Conservation (phyloP, 2,888 invertebrate genomes). For the Eupelmus urozonus region DNA sequence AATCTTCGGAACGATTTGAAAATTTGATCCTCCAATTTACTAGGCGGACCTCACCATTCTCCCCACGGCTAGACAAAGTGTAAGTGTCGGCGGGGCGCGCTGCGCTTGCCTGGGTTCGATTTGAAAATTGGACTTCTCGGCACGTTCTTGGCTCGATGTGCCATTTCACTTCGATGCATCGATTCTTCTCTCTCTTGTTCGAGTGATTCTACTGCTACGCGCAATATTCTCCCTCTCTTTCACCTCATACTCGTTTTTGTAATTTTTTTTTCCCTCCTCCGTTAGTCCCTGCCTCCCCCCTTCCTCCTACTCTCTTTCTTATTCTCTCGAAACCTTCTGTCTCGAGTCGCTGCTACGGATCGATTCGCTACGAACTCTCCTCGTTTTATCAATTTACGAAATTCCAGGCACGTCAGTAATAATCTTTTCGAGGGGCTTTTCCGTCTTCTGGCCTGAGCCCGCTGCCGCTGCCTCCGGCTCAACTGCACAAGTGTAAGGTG, state of each 20-base stretch:
- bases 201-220: constrained; percentile 50
- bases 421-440: constrained; percentile 54
- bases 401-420: constrained; percentile 60
- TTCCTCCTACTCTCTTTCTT: constrained; percentile 3
- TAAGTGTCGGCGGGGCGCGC: constrained; percentile 30
- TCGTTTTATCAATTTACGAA: constrained; percentile 59
- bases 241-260: constrained; percentile 32
- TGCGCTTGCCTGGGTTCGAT: constrained; percentile 66
- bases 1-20: no score
- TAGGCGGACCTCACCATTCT: background rate
- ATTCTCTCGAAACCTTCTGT: background rate
- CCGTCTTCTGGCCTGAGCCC: constrained; percentile 32
- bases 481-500: constrained; percentile 43
- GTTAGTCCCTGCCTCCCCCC: background rate
- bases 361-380: constrained; percentile 34
- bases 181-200: constrained; percentile 50
- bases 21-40: background rate
- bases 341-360: constrained; percentile 33
- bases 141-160: constrained; percentile 66
- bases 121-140: constrained; percentile 68
- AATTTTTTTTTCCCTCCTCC: constrained; percentile 20
- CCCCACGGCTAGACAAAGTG: constrained; percentile 42
- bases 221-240: constrained; percentile 51
- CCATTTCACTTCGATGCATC: constrained; percentile 58
- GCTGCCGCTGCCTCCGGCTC: no score